Percentiles rank a stretch among this genome's conserved stretches.
phyloP scores from a whole-genome alignment of 2,888 invertebrate species.

The Agelastica alni region DNA sequence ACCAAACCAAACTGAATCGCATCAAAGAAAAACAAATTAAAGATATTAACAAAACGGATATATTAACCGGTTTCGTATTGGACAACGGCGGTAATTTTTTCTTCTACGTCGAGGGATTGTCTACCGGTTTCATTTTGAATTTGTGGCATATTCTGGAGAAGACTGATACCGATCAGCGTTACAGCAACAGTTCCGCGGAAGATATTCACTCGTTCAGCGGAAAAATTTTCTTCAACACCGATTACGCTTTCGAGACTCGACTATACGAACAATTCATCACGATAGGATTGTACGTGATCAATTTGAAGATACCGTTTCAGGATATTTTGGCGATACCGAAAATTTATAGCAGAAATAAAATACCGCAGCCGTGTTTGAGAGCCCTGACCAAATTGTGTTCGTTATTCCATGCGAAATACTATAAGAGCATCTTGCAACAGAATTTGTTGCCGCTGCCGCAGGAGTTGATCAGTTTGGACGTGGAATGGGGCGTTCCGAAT shows the following conservation, averaged over 20 bases:
- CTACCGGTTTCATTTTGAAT: conserved; percentile 41
- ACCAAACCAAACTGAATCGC: conserved; percentile 25
- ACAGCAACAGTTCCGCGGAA: neutral
- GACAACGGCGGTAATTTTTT: conserved; percentile 41
- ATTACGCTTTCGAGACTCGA: conserved; percentile 46
- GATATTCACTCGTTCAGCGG: conserved; percentile 11
- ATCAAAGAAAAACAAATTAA: conserved; percentile 6
- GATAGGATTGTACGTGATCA: conserved; percentile 43
- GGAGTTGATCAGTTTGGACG: conserved; percentile 49
- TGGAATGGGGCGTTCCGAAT: conserved; percentile 51
- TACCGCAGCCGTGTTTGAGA: conserved; percentile 45
- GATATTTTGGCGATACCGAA: conserved; percentile 42
- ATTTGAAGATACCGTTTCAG: conserved; percentile 43
- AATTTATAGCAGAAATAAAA: conserved; percentile 45
- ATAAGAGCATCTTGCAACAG: conserved; percentile 43
- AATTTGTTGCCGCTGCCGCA: conserved; percentile 47
- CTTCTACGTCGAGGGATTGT: conserved; percentile 42
- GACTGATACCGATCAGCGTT: neutral
- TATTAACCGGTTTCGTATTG: conserved; percentile 43
- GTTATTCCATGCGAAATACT: conserved; percentile 40
- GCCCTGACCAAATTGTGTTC: conserved; percentile 47
- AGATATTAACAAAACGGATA: conserved; percentile 22
- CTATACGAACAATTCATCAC: conserved; percentile 43
- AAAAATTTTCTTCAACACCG: conserved; percentile 47
- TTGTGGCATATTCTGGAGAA: conserved; percentile 38